Evolutionary conservation across 2,888 invertebrate species (phyloP).

Genomic region (Melinaea marsaeus): DNA sequence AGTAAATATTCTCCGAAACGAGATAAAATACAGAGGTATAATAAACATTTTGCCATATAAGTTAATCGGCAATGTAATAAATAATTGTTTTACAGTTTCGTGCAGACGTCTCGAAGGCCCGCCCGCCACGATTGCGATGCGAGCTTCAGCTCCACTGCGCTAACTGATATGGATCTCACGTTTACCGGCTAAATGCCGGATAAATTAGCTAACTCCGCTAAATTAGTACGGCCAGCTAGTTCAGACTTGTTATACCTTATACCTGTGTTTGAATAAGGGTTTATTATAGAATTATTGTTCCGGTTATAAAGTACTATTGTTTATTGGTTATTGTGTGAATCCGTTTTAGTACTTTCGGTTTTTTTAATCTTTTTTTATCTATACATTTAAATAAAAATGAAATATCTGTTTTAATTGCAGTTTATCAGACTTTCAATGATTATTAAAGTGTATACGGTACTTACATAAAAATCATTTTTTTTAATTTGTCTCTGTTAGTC

Average conservation of each 20-base stretch:
- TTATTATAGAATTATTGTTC: background rate
- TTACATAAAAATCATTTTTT: too few relatives aligned
- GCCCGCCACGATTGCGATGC: slow-evolving; percentile 62
- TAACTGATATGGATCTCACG: slow-evolving; percentile 70
- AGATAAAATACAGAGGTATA: background rate
- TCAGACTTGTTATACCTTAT: slow-evolving; percentile 26
- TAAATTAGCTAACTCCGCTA: slow-evolving; percentile 71
- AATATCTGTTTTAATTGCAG: too few relatives aligned
- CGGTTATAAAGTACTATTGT: background rate
- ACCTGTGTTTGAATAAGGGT: slow-evolving; percentile 23
- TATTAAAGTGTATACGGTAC: too few relatives aligned
- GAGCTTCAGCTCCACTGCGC: slow-evolving; percentile 58
- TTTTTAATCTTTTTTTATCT: too few relatives aligned
- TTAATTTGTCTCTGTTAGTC: too few relatives aligned
- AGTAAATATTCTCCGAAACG: background rate
- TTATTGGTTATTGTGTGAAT: background rate
- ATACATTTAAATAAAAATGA: too few relatives aligned
- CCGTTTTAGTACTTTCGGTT: background rate
- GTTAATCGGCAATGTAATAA: slow-evolving; percentile 34
- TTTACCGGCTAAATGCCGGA: slow-evolving; percentile 70
- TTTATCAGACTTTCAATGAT: too few relatives aligned
- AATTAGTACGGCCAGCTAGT: slow-evolving; percentile 55
- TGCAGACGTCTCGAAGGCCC: slow-evolving; percentile 43
- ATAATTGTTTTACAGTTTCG: slow-evolving; percentile 39
- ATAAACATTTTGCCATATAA: slow-evolving; percentile 16